Conservation (phyloP, 92 coral and sea anemone genomes). For the Isaurus tuberculatus region DNA sequence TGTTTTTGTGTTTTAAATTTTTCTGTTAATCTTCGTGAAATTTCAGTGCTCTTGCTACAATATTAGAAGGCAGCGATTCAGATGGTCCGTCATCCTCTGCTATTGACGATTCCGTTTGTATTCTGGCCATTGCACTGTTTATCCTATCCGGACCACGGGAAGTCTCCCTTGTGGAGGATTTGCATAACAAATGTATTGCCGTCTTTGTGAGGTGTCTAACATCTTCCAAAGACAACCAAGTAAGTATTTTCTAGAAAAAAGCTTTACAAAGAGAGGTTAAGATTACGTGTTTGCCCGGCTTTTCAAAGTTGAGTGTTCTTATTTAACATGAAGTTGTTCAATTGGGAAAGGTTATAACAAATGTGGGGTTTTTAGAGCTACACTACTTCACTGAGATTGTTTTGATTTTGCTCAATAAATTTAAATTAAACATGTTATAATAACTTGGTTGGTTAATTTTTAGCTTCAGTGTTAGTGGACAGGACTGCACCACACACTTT, state of each 20-base stretch:
- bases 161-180: constrained; percentile 80
- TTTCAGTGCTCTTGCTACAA: constrained; percentile 90
- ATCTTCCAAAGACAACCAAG: constrained; percentile 73
- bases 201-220: constrained; percentile 87
- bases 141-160: constrained; percentile 94
- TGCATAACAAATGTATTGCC: constrained; percentile 82
- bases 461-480: too few species aligned
- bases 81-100: constrained; percentile 45
- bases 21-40: background rate
- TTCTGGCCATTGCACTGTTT: constrained; percentile 88
- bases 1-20: background rate
- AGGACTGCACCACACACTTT: too few species aligned
- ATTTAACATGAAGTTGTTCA: too few species aligned
- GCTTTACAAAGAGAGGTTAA: too few species aligned
- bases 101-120: constrained; percentile 85
- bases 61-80: constrained; percentile 51
- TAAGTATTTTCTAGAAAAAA: constrained; percentile 8
- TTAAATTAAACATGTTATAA: too few species aligned
- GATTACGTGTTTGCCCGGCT: too few species aligned
- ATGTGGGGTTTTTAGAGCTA: too few species aligned
- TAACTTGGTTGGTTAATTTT: too few species aligned
- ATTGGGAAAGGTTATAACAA: too few species aligned
- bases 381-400: too few species aligned
- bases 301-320: too few species aligned
- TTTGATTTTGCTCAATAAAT: too few species aligned